These are phyloP conservation scores for Drosophila tanythrix DNA, from an alignment of 2,888 invertebrate genomes.

Conservation along the genomic window DNA sequence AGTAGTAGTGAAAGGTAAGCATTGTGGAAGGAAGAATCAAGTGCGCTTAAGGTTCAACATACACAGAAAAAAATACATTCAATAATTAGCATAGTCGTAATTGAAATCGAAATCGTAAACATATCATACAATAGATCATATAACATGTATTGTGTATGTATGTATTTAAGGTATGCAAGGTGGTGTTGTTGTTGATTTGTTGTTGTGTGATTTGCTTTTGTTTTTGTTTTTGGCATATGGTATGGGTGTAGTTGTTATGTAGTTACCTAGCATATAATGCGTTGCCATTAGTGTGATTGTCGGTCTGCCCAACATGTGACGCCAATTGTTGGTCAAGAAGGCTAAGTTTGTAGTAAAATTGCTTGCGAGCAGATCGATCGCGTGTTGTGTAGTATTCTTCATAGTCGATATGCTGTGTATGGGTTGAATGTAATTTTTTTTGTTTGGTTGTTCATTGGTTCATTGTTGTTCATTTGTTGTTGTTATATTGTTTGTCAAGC, in stretches of 20 bases:
- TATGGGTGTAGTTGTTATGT: constrained; percentile 51
- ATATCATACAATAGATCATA: constrained; percentile 17
- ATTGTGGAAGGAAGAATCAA: constrained; percentile 7
- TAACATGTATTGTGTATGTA: constrained; percentile 23
- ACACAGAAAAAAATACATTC: constrained; percentile 16
- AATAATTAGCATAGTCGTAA: background rate
- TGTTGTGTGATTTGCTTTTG: constrained; percentile 7
- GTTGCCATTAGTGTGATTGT: constrained; percentile 95
- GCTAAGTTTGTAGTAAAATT: constrained; percentile 97
- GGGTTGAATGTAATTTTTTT: constrained; percentile 17
- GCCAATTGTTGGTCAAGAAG: constrained; percentile 98
- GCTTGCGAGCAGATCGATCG: constrained; percentile 96
- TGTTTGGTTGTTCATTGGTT: background rate
- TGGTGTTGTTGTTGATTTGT: background rate
- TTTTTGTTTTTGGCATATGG: constrained; percentile 16
- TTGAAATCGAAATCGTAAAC: constrained; percentile 2
- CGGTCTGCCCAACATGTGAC: constrained; percentile 97
- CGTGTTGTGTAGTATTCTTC: constrained; percentile 98
- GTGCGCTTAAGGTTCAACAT: constrained; percentile 25
- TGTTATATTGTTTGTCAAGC: constrained; percentile 42
- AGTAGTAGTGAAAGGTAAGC: background rate
- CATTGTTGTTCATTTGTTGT: constrained; percentile 10
- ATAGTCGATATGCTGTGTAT: constrained; percentile 92
- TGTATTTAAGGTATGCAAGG: background rate
- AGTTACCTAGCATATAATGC: constrained; percentile 93